Evolutionary conservation across 2,113 vertebrate species (phyloP), one percentile per base, ranked within the genome.

Genomic region (Ramphastos sulfuratus): DNA sequence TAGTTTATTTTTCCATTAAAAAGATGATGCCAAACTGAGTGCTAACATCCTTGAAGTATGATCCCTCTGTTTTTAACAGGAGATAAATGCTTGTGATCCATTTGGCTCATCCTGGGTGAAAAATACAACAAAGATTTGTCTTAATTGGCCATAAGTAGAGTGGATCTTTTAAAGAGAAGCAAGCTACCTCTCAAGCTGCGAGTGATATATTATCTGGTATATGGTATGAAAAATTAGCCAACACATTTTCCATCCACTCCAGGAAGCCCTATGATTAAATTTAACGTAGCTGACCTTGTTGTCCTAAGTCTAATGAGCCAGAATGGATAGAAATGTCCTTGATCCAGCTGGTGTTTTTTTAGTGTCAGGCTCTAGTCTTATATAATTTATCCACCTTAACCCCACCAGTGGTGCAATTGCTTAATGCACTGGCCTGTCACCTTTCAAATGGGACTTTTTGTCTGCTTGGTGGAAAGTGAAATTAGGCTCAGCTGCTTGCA

Each of bases 271-370:
- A 52, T 90, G 94, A 97, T 96, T 96, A 94, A 94, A 97, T 95
- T 92, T 96, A 92, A 95, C 96, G 42, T 77, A 80, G 92, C 88
- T 90, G 96, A 96, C 95, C 91, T 95, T 92, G 72, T 96, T 96
- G 90, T 95, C 88, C 88, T 85, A 88, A 75, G 50, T 94, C 82
- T 97, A 96, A 96, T 96, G 96, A 96, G 86, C 75, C 82, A 94
- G 93, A 95, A 96, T 96, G 84, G 91, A 91, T 74, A 94, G 86
- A 96, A 91, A 92, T 16, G 82, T 94, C 93, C 95, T 94, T 96
- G 94, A 96, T 96, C 90, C 94, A 96, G 92, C 92, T 95, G 91
- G 66, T 93, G 82, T 59, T 66, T 86, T 48, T 95, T 85, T 77
- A 87, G 85, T 84, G 70, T 94, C 83, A 82, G 66, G 44, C 60